A percentile compares a stretch with the other conserved stretches of the same genome.
Conservation (phyloP, 2,888 invertebrate species). For the Drosophila infuscata region DNA sequence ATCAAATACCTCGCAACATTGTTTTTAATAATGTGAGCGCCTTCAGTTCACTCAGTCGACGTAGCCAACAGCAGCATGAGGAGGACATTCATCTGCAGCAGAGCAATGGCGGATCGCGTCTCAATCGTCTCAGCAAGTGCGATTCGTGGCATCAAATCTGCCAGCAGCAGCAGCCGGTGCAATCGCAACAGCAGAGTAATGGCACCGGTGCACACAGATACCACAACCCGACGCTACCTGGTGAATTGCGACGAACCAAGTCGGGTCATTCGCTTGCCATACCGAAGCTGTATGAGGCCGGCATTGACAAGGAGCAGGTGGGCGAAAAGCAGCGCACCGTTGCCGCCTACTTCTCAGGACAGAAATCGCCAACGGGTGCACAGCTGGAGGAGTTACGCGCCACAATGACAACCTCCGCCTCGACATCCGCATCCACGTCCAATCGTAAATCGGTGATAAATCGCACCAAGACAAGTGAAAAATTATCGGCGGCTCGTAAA, state of each 20-base stretch:
- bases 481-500: slow-evolving; percentile 85
- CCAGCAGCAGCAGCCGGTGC: slow-evolving; percentile 77
- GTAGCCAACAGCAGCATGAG: slow-evolving; percentile 36
- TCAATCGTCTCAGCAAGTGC: slow-evolving; percentile 87
- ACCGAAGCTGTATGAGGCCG: slow-evolving; percentile 93
- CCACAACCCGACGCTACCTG: slow-evolving; percentile 29
- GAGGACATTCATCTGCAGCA: slow-evolving; percentile 51
- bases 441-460: slow-evolving; percentile 82
- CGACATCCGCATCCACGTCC: slow-evolving; percentile 12
- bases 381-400: slow-evolving; percentile 54
- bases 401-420: slow-evolving; percentile 44
- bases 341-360: slow-evolving; percentile 89
- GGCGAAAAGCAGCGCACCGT: slow-evolving; percentile 90
- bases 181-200: slow-evolving; percentile 23
- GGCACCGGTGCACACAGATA: slow-evolving; percentile 25
- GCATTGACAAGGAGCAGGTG: slow-evolving; percentile 89
- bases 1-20: slow-evolving; percentile 83
- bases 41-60: slow-evolving; percentile 82
- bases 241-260: slow-evolving; percentile 87
- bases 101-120: slow-evolving; percentile 52
- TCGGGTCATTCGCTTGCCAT: slow-evolving; percentile 91
- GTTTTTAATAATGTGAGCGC: slow-evolving; percentile 84
- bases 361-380: slow-evolving; percentile 83
- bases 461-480: slow-evolving; percentile 86
- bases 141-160: slow-evolving; percentile 93